Conservation (phyloP, 2,113 vertebrate species). For the Oxyruncus cristatus region DNA sequence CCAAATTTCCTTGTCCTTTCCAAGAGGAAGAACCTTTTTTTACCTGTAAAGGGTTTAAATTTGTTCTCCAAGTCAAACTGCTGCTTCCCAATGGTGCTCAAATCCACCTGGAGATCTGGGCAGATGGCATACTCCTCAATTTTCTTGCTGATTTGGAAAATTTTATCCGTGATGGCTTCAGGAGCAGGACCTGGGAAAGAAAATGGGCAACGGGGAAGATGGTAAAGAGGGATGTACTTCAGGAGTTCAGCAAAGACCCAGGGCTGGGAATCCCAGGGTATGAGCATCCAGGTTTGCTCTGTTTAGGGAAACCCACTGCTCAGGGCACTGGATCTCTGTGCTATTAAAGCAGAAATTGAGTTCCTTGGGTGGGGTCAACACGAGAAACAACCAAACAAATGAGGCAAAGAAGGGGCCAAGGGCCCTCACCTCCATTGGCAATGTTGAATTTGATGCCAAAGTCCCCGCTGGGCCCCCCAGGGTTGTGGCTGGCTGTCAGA, state of each 20-base stretch:
- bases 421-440: constrained; percentile 86
- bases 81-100: constrained; percentile 90
- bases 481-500: constrained; percentile 97
- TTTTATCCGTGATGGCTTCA: constrained; percentile 93
- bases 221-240: neutral
- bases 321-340: neutral
- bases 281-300: neutral
- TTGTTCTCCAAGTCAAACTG: constrained; percentile 97
- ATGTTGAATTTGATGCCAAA: constrained; percentile 99
- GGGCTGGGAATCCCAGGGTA: neutral
- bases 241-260: neutral
- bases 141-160: constrained; percentile 94
- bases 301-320: neutral
- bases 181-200: constrained; percentile 88
- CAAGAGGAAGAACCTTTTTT: neutral
- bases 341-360: neutral
- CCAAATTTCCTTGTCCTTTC: neutral
- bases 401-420: neutral
- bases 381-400: neutral
- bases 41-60: constrained; percentile 94
- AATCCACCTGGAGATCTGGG: constrained; percentile 91
- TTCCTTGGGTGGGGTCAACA: accelerated
- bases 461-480: constrained; percentile 92
- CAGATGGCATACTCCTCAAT: constrained; percentile 95
- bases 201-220: neutral